Percentiles rank a stretch among this genome's conserved stretches.
These are phyloP conservation scores for Anguilla marmorata DNA, from an alignment of 2,797 vertebrate species.

Conservation along the genomic window DNA sequence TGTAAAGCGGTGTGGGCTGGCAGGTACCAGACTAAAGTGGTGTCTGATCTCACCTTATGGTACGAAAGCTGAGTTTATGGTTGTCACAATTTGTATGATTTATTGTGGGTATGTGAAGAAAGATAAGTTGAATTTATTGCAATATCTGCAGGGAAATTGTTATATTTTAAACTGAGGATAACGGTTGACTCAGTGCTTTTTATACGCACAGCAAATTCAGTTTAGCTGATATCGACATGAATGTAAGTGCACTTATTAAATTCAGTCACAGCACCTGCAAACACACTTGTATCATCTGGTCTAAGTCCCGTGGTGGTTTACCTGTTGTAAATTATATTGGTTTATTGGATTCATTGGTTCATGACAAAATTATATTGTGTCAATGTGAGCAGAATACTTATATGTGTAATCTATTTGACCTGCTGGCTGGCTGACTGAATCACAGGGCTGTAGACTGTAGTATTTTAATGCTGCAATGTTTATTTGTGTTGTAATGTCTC, in stretches of 20 bases:
- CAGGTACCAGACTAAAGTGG: slow-evolving; percentile 47
- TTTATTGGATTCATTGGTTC: background rate
- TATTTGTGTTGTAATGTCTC: background rate
- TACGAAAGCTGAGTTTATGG: slow-evolving; percentile 46
- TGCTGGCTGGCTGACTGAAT: background rate
- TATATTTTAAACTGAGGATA: background rate
- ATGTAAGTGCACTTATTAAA: background rate
- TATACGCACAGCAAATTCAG: background rate
- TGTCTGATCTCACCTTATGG: slow-evolving; percentile 61
- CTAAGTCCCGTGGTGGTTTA: background rate
- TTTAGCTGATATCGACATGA: background rate
- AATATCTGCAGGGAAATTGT: background rate
- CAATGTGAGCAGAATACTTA: background rate
- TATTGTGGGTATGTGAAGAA: background rate
- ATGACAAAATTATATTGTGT: background rate
- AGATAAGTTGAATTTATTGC: background rate
- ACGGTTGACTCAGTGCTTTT: background rate
- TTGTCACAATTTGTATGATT: background rate
- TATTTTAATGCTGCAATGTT: background rate
- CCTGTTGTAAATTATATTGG: background rate
- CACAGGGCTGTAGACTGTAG: background rate
- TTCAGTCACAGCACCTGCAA: background rate
- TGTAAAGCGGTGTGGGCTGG: slow-evolving; percentile 65
- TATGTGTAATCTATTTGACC: background rate
- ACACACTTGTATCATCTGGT: background rate